These are phyloP conservation scores for Naja naja DNA, from an alignment of 2,113 vertebrate species.

Conservation along the genomic window DNA sequence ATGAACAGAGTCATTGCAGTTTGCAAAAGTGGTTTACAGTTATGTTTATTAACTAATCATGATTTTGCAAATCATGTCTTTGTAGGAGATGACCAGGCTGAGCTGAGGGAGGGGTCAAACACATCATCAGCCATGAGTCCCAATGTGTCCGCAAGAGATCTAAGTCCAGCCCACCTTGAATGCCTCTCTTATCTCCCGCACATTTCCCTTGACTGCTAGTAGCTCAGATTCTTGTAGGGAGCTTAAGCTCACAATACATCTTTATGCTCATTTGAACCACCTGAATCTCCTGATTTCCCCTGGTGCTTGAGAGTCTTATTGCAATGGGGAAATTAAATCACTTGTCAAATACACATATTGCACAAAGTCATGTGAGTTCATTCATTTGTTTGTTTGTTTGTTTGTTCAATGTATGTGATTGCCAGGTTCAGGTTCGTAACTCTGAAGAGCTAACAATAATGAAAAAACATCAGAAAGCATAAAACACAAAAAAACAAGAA, in stretches of 20 bases:
- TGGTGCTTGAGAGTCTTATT: background rate
- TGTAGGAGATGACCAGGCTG: background rate
- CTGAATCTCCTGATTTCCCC: background rate
- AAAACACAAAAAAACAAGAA: background rate
- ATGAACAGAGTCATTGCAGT: background rate
- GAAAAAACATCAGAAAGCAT: background rate
- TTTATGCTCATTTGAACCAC: background rate
- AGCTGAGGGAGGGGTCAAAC: background rate
- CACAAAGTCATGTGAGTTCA: background rate
- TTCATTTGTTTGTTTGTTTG: background rate
- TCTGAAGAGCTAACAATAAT: background rate
- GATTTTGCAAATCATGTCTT: background rate
- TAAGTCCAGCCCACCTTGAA: background rate
- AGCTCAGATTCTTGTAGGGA: background rate
- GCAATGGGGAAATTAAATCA: background rate
- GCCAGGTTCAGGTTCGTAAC: background rate
- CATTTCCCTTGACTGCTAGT: background rate
- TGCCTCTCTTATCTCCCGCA: background rate
- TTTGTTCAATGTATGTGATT: background rate
- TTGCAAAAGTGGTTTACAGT: background rate
- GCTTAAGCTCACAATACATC: background rate
- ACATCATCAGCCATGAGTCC: background rate
- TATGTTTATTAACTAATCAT: background rate
- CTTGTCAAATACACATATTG: background rate
- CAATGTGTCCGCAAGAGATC: background rate